Percentiles rank a stretch among this genome's conserved stretches.
Conservation (phyloP, 1,140 invertebrate species). For the Euura saliciscinereae region DNA sequence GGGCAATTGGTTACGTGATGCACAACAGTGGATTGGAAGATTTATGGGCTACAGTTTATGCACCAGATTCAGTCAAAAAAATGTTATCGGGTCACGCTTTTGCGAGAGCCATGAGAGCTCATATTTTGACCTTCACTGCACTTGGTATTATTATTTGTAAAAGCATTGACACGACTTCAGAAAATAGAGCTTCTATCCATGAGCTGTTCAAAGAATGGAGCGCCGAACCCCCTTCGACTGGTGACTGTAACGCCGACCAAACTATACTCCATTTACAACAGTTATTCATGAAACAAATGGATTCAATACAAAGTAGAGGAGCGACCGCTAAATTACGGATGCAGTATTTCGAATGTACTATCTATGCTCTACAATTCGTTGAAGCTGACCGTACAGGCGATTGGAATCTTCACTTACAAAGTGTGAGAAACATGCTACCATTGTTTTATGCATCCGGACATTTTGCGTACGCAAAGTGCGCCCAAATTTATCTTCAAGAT, state of each 20-base stretch:
- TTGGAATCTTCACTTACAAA: slow-evolving; percentile 21
- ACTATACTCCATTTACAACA: not conserved
- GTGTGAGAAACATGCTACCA: slow-evolving; percentile 33
- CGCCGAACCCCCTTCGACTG: too few species aligned
- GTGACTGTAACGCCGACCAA: not conserved
- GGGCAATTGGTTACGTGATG: slow-evolving; percentile 31
- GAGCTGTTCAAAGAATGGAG: slow-evolving; percentile 22
- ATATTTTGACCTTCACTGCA: slow-evolving; percentile 27
- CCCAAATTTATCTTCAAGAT: slow-evolving; percentile 49
- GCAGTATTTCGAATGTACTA: slow-evolving; percentile 23
- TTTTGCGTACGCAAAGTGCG: slow-evolving; percentile 25
- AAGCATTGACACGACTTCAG: too few species aligned
- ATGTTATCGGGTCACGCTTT: slow-evolving; percentile 49
- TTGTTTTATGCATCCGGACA: slow-evolving; percentile 30
- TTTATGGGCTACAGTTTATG: slow-evolving; percentile 28
- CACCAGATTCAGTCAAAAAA: slow-evolving; percentile 30
- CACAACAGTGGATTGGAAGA: slow-evolving; percentile 26
- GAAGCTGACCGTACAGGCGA: slow-evolving; percentile 27
- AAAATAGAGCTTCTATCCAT: too few species aligned
- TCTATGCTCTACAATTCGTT: slow-evolving; percentile 23
- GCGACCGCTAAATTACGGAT: slow-evolving; percentile 39
- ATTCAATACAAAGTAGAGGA: slow-evolving; percentile 23
- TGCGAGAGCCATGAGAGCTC: slow-evolving; percentile 38
- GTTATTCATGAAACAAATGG: not conserved
- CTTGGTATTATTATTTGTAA: slow-evolving; percentile 37